phyloP scores from a whole-genome alignment of 2,888 invertebrate genomes.

The Drosophila multiciliata region DNA sequence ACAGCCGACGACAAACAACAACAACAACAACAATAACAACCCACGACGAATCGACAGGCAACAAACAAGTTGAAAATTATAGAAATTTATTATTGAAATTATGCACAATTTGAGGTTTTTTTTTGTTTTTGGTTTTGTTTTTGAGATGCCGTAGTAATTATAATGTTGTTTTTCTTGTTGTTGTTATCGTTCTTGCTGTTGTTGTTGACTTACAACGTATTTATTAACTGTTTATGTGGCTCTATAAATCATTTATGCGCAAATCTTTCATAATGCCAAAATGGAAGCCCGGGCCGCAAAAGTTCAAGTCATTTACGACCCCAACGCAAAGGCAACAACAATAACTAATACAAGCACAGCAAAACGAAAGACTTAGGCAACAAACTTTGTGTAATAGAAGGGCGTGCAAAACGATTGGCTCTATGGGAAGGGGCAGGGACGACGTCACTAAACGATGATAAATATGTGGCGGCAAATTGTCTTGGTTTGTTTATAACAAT shows the following conservation, averaged over 20 bases:
- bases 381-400: constrained; percentile 37
- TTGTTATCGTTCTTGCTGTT: neutral
- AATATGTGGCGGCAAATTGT: constrained; percentile 53
- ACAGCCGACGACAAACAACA: constrained; percentile 4
- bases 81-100: constrained; percentile 76
- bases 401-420: constrained; percentile 16
- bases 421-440: neutral
- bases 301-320: constrained; percentile 56
- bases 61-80: constrained; percentile 65
- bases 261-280: constrained; percentile 55
- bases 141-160: neutral
- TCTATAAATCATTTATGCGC: constrained; percentile 56
- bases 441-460: constrained; percentile 40
- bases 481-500: constrained; percentile 27
- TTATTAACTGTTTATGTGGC: constrained; percentile 64
- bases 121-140: constrained; percentile 7
- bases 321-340: constrained; percentile 6
- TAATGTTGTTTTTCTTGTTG: neutral
- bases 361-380: constrained; percentile 51
- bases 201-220: constrained; percentile 53
- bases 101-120: constrained; percentile 29
- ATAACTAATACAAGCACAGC: constrained; percentile 4
- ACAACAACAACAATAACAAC: constrained; percentile 18
- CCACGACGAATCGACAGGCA: constrained; percentile 25
- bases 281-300: constrained; percentile 48